Conservation (phyloP, 2,797 vertebrate species). For the Perodicticus potto region DNA sequence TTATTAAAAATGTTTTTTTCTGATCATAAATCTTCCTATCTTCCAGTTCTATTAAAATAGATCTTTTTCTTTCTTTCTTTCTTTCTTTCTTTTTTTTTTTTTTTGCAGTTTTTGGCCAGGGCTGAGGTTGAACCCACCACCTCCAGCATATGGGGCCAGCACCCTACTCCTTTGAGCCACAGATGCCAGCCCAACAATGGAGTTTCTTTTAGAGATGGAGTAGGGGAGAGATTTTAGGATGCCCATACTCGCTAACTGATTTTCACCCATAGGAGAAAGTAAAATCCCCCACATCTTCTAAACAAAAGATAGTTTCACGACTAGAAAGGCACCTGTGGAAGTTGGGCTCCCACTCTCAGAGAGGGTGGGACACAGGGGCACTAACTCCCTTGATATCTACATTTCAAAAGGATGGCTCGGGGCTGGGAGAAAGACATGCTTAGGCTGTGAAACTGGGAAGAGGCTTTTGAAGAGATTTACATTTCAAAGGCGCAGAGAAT, state of each 20-base stretch:
- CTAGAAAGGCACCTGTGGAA: background rate
- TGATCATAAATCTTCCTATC: background rate
- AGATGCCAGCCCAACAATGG: too few species aligned
- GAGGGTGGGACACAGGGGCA: background rate
- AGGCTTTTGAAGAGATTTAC: background rate
- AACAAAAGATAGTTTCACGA: background rate
- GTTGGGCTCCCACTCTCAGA: background rate
- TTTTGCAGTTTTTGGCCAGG: too few species aligned
- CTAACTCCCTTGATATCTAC: background rate
- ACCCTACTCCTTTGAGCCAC: too few species aligned
- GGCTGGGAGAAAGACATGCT: background rate
- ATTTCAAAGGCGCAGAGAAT: background rate
- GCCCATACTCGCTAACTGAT: background rate
- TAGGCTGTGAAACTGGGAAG: background rate
- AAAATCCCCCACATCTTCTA: background rate
- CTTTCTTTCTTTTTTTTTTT: too few species aligned
- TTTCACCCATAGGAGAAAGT: background rate
- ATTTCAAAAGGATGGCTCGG: background rate
- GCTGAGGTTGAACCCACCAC: too few species aligned
- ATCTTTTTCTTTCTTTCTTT: background rate
- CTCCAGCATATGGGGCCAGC: too few species aligned
- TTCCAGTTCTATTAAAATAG: background rate
- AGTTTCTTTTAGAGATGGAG: background rate
- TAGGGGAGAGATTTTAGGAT: background rate
- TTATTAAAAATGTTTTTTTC: background rate